A percentile compares a stretch with the other conserved stretches of the same genome.
These are phyloP conservation scores for Hippopotamyrus pictus DNA, from an alignment of 2,797 vertebrate species.

Conservation along the genomic window DNA sequence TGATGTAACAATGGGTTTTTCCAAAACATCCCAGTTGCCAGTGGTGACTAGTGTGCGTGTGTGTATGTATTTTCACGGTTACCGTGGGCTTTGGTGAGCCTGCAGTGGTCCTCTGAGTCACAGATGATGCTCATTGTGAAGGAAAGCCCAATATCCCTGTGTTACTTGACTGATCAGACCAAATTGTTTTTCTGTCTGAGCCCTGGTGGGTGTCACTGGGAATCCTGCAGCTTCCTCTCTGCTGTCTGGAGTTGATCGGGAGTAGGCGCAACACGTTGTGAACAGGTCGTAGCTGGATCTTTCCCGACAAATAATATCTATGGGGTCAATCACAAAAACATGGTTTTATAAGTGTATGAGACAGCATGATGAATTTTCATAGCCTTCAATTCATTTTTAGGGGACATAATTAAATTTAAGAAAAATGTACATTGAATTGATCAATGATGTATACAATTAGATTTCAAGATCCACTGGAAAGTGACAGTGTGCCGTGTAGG, in stretches of 20 bases:
- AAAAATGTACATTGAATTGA: neutral
- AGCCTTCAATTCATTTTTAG: neutral
- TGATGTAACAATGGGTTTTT: neutral
- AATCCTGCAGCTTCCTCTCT: neutral
- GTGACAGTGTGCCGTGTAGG: neutral
- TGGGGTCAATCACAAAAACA: neutral
- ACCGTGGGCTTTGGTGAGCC: neutral
- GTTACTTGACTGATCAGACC: constrained; percentile 14
- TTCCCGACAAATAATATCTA: neutral
- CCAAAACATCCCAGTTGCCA: neutral
- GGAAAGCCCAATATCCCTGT: neutral
- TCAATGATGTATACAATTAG: neutral
- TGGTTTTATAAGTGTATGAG: neutral
- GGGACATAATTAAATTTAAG: neutral
- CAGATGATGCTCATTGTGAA: constrained; percentile 22
- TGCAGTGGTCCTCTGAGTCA: constrained; percentile 1
- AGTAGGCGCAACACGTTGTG: neutral
- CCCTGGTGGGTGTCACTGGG: neutral
- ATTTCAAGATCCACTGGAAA: neutral
- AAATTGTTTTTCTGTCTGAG: constrained; percentile 20
- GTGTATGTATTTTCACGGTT: neutral
- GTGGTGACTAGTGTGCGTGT: neutral
- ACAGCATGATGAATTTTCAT: neutral
- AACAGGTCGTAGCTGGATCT: neutral
- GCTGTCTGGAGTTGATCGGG: neutral